Conservation (phyloP, 2,888 invertebrate genomes). For the Thyatira batis region DNA sequence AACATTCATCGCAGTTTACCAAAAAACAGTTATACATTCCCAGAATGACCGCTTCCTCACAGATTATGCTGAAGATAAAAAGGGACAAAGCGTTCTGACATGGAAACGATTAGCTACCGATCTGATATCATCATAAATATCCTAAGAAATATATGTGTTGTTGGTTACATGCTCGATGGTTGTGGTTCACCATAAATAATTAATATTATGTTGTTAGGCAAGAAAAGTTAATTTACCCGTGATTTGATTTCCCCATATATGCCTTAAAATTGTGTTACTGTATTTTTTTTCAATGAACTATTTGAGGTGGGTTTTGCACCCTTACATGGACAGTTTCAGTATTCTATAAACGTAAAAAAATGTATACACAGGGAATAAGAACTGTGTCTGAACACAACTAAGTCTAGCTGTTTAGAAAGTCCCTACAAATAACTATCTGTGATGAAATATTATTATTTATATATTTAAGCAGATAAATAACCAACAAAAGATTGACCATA, state of each 20-base stretch:
- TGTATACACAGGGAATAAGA: too few species aligned
- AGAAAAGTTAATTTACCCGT: too few species aligned
- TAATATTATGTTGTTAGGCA: neutral
- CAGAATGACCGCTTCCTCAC: constrained; percentile 23
- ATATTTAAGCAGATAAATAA: neutral
- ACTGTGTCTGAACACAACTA: too few species aligned
- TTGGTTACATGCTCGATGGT: neutral
- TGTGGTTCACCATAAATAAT: neutral
- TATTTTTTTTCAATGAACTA: too few species aligned
- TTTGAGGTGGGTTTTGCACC: too few species aligned
- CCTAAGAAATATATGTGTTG: constrained; percentile 18
- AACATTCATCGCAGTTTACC: constrained; percentile 18
- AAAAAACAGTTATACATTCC: constrained; percentile 28
- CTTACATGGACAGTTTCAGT: too few species aligned
- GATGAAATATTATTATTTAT: neutral
- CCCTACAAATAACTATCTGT: too few species aligned
- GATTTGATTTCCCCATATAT: too few species aligned
- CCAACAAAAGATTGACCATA: constrained; percentile 28
- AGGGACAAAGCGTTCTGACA: constrained; percentile 17
- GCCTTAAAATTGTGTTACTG: too few species aligned
- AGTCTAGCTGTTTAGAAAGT: too few species aligned
- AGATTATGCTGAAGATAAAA: constrained; percentile 27
- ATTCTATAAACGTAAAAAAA: too few species aligned
- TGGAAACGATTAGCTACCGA: constrained; percentile 25
- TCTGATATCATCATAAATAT: constrained; percentile 21